These are phyloP conservation scores for Tetrao urogallus DNA, from an alignment of 2,113 vertebrate species.

Conservation along the genomic window DNA sequence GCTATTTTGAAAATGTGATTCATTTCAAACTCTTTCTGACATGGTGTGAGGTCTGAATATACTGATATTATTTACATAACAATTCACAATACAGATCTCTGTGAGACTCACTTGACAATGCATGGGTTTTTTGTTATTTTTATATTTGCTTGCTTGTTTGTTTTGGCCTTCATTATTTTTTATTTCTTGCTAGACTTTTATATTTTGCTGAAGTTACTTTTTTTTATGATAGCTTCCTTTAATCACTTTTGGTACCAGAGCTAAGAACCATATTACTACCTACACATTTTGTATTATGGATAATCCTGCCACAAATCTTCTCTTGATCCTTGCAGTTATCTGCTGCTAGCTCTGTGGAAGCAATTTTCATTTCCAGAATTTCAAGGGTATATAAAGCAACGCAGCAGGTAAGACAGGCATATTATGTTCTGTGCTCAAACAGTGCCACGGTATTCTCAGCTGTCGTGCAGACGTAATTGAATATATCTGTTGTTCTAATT, in stretches of 20 bases:
- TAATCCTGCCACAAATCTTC: slow-evolving; percentile 66
- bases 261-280: slow-evolving; percentile 37
- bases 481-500: slow-evolving; percentile 8
- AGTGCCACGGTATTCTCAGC: neutral
- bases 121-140: neutral
- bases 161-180: neutral
- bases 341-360: slow-evolving; percentile 12
- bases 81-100: neutral
- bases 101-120: neutral
- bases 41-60: rapidly evolving
- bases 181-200: neutral
- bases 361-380: slow-evolving; percentile 37
- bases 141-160: neutral
- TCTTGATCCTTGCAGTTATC: slow-evolving; percentile 43
- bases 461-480: neutral
- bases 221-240: slow-evolving; percentile 14
- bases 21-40: neutral
- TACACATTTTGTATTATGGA: neutral
- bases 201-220: slow-evolving; percentile 13
- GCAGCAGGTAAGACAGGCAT: neutral
- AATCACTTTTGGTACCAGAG: slow-evolving; percentile 15
- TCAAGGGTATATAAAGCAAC: neutral
- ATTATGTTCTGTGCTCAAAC: neutral
- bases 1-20: neutral
- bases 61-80: neutral